Evolutionary conservation across 1,140 invertebrate species (phyloP).

Genomic region (Apis dorsata): DNA sequence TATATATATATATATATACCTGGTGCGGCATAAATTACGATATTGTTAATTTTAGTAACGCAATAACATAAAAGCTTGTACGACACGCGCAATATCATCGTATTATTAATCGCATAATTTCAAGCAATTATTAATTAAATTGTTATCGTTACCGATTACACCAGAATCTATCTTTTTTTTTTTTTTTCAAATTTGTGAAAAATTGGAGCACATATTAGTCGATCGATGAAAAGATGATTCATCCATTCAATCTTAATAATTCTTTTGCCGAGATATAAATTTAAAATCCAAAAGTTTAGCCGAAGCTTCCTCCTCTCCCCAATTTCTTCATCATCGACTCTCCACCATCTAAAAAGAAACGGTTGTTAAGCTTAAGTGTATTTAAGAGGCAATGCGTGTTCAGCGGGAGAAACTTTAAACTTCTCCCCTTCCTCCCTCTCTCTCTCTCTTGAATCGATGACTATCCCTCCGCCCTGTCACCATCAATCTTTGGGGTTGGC

Average conservation of each 20-base stretch:
- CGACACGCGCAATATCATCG: no score
- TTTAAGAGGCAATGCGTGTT: conserved; percentile 62
- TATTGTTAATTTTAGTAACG: neutral
- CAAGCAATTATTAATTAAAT: no score
- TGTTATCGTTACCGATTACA: no score
- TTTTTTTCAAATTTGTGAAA: no score
- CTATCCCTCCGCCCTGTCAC: conserved; percentile 66
- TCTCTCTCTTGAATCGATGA: conserved; percentile 63
- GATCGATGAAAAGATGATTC: no score
- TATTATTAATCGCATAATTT: no score
- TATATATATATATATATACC: neutral
- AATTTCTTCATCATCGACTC: neutral
- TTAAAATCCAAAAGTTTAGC: neutral
- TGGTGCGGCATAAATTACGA: neutral
- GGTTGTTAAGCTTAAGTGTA: conserved; percentile 53
- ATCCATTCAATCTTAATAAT: no score
- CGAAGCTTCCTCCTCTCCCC: no score
- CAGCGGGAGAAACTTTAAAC: conserved; percentile 60
- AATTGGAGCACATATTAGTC: no score
- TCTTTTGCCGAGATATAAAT: neutral
- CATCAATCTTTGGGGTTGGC: conserved; percentile 72
- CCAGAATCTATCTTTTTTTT: no score
- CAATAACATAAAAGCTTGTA: neutral
- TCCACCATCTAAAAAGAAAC: neutral
- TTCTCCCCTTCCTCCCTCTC: conserved; percentile 33